Evolutionary conservation across 2,888 invertebrate species (phyloP).

Genomic region (Limnephilus marmoratus): DNA sequence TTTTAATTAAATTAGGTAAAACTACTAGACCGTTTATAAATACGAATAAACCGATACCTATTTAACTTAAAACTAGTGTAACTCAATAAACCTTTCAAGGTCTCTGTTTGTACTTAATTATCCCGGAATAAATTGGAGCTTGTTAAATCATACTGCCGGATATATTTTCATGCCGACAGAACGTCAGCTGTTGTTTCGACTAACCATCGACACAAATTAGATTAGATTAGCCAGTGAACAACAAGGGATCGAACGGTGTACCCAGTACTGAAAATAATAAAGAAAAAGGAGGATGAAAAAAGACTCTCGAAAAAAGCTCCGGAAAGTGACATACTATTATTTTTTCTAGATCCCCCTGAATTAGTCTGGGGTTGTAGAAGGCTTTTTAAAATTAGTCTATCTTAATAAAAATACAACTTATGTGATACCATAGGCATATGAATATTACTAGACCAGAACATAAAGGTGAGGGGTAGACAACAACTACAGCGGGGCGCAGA

Average conservation of each 20-base stretch:
- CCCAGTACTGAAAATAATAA: background rate
- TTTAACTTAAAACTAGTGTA: slow-evolving; percentile 30
- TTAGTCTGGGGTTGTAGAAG: too few relatives aligned
- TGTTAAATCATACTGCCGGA: slow-evolving; percentile 37
- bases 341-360: too few relatives aligned
- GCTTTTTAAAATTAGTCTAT: too few relatives aligned
- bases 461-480: too few relatives aligned
- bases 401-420: too few relatives aligned
- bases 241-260: background rate
- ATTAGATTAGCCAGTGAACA: background rate
- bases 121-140: slow-evolving; percentile 40
- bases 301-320: too few relatives aligned
- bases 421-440: too few relatives aligned
- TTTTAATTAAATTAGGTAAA: background rate
- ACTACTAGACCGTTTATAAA: background rate
- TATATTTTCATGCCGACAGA: slow-evolving; percentile 11
- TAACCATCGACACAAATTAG: background rate
- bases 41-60: slow-evolving; percentile 3
- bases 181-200: background rate
- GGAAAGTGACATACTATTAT: too few relatives aligned
- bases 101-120: slow-evolving; percentile 35
- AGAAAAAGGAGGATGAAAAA: too few relatives aligned
- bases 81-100: slow-evolving; percentile 31
- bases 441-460: too few relatives aligned
- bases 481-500: too few relatives aligned